Percentiles rank a stretch among this genome's conserved stretches.
These are phyloP conservation scores for Halcyon badia DNA, from an alignment of 2,797 vertebrate species.

Conservation along the genomic window DNA sequence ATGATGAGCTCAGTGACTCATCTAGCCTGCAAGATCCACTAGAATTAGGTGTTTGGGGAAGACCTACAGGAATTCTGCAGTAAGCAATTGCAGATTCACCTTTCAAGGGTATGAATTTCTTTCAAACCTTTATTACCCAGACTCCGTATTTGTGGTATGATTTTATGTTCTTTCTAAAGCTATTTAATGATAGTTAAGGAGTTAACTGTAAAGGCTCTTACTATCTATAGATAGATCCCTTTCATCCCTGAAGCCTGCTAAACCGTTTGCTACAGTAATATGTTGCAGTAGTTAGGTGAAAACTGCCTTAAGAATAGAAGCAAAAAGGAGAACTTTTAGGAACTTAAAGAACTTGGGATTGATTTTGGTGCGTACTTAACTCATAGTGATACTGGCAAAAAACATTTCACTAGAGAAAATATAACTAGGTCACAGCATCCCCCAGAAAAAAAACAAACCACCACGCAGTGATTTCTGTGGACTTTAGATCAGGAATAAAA, in stretches of 20 bases:
- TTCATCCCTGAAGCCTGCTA: constrained; percentile 6
- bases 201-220: not conserved
- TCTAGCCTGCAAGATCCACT: not conserved
- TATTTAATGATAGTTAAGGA: not conserved
- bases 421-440: not conserved
- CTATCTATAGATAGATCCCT: not conserved
- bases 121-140: not conserved
- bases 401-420: not conserved
- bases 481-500: not conserved
- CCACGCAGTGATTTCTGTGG: not conserved
- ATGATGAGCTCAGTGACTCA: not conserved
- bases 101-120: not conserved
- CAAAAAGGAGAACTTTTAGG: not conserved
- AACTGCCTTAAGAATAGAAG: not conserved
- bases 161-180: not conserved
- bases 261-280: not conserved
- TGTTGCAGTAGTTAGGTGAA: not conserved
- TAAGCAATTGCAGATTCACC: not conserved
- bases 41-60: not conserved
- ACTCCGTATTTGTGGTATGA: not conserved
- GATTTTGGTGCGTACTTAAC: not conserved
- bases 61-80: not conserved
- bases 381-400: not conserved
- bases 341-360: not conserved
- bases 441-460: not conserved